Evolutionary conservation across 2,888 invertebrate genomes (phyloP).

Genomic region (Dasysyrphus albostriatus): DNA sequence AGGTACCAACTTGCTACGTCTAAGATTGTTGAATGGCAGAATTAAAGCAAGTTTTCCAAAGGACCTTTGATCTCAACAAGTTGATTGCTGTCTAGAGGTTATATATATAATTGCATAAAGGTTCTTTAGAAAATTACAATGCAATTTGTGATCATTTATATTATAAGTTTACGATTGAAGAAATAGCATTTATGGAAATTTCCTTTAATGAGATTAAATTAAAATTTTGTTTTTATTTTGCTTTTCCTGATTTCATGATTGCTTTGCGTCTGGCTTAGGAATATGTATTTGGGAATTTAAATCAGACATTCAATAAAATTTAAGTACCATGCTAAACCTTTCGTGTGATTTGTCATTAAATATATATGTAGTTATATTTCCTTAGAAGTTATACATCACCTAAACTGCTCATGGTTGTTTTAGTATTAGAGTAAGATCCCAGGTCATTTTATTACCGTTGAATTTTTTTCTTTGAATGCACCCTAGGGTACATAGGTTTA

Average conservation of each 20-base stretch:
- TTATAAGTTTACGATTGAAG: not conserved
- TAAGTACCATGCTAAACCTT: not conserved
- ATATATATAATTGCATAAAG: slow-evolving; percentile 26
- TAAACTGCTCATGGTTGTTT: too few species aligned
- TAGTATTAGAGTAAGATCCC: too few species aligned
- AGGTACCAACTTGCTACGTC: too few species aligned
- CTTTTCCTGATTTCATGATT: slow-evolving; percentile 17
- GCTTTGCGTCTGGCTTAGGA: not conserved
- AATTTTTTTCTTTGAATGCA: too few species aligned
- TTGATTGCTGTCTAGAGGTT: slow-evolving; percentile 41
- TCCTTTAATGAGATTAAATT: slow-evolving; percentile 33
- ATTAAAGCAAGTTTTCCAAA: slow-evolving; percentile 3
- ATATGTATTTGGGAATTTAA: slow-evolving; percentile 13
- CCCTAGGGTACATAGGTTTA: too few species aligned
- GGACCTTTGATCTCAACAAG: slow-evolving; percentile 32
- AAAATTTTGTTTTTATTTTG: not conserved
- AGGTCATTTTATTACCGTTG: too few species aligned
- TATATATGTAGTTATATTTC: too few species aligned
- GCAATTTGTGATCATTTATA: slow-evolving; percentile 22
- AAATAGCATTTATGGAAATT: slow-evolving; percentile 37
- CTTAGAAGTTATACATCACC: too few species aligned
- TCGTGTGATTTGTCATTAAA: not conserved
- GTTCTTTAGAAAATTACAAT: slow-evolving; percentile 26
- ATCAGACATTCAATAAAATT: slow-evolving; percentile 5
- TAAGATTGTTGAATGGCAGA: slow-evolving; percentile 15